These are phyloP conservation scores for Poeciliopsis turneri DNA, from an alignment of 2,797 vertebrate species.

Conservation along the genomic window DNA sequence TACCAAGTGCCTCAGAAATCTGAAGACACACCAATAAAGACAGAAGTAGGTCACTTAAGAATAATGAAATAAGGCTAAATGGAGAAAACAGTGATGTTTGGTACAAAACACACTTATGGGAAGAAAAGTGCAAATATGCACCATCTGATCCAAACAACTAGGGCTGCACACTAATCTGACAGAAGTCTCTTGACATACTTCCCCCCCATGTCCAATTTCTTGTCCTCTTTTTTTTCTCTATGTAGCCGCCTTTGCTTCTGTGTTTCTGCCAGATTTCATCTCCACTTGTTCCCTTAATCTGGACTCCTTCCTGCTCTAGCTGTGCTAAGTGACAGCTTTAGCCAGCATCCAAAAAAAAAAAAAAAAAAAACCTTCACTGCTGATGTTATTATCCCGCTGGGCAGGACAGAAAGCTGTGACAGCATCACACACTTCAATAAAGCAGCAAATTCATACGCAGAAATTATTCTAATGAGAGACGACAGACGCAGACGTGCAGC, in stretches of 20 bases:
- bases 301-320: constrained; percentile 33
- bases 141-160: constrained; percentile 35
- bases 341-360: constrained; percentile 35
- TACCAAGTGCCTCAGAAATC: constrained; percentile 77
- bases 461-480: constrained; percentile 58
- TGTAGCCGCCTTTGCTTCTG: constrained; percentile 18
- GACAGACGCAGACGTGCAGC: not conserved
- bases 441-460: constrained; percentile 37
- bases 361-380: constrained; percentile 21
- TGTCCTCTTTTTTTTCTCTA: constrained; percentile 32
- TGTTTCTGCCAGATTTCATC: constrained; percentile 50
- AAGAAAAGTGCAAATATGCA: constrained; percentile 17
- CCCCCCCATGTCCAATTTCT: constrained; percentile 42
- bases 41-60: not conserved
- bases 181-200: constrained; percentile 61
- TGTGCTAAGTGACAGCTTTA: constrained; percentile 57
- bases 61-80: not conserved
- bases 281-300: constrained; percentile 40
- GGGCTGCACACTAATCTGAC: constrained; percentile 45
- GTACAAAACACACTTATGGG: not conserved
- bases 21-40: constrained; percentile 51
- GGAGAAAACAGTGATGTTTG: not conserved
- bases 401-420: constrained; percentile 55
- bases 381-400: constrained; percentile 54
- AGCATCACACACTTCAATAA: constrained; percentile 50